Conservation (phyloP, 2,888 invertebrate genomes). For the Lycocerus yunnanus region DNA sequence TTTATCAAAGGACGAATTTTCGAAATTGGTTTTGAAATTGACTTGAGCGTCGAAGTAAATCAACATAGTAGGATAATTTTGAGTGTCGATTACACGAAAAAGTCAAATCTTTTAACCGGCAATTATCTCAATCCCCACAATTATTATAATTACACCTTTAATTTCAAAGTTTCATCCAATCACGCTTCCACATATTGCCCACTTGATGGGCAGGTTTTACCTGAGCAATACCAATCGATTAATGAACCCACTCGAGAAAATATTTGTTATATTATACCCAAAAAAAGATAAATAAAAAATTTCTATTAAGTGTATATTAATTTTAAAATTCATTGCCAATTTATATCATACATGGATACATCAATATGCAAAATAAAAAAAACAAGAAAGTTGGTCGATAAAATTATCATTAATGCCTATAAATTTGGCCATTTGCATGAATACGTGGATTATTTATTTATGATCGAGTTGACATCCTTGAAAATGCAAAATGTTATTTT, state of each 20-base stretch:
- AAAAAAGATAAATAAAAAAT: background rate
- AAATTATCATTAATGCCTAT: conserved; percentile 1
- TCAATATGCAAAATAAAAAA: background rate
- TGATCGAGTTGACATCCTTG: background rate
- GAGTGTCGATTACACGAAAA: background rate
- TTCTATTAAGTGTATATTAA: background rate
- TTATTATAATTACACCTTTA: background rate
- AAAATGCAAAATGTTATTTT: background rate
- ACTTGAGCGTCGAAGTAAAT: background rate
- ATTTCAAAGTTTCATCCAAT: background rate
- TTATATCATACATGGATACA: background rate
- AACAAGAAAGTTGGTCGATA: background rate
- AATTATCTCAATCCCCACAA: background rate
- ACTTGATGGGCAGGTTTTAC: background rate
- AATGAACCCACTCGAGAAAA: background rate
- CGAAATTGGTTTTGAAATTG: background rate
- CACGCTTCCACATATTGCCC: background rate
- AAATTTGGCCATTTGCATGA: background rate
- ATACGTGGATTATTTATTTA: background rate
- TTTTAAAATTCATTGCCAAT: background rate
- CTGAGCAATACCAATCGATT: background rate
- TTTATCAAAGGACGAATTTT: background rate
- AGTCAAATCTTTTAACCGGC: background rate
- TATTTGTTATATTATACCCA: background rate
- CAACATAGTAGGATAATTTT: background rate